These are phyloP conservation scores for Daktulosphaira vitifoliae DNA, from an alignment of 1,140 invertebrate genomes.

Conservation along the genomic window DNA sequence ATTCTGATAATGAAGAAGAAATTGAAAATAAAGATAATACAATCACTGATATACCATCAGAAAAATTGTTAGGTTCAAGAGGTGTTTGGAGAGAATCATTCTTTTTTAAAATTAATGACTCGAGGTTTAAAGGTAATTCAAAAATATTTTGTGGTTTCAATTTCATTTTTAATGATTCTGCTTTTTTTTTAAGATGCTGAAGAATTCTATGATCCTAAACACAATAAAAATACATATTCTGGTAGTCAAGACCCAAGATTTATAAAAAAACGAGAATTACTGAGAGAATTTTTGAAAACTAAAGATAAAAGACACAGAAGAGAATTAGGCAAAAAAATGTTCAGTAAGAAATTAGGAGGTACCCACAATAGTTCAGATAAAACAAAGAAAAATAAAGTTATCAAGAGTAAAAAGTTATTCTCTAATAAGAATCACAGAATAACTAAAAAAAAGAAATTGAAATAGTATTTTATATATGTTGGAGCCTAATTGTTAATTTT, in stretches of 20 bases:
- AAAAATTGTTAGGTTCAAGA: constrained; percentile 13
- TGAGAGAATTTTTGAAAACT: constrained; percentile 20
- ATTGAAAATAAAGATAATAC: background rate
- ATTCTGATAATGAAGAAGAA: constrained; percentile 3
- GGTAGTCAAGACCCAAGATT: constrained; percentile 27
- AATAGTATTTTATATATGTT: too few relatives aligned
- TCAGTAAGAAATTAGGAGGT: constrained; percentile 20
- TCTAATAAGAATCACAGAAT: too few relatives aligned
- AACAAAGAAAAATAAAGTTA: background rate
- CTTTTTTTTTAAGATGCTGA: constrained; percentile 15
- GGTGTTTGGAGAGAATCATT: constrained; percentile 19
- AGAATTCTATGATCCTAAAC: constrained; percentile 26
- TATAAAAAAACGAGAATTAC: constrained; percentile 1
- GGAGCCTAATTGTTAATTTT: too few relatives aligned
- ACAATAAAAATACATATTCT: background rate
- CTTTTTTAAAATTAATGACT: constrained; percentile 23
- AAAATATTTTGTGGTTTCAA: background rate
- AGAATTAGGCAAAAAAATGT: constrained; percentile 4
- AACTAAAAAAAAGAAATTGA: too few relatives aligned
- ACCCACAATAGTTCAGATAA: background rate
- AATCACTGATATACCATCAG: background rate
- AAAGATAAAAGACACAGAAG: constrained; percentile 23
- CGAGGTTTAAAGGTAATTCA: constrained; percentile 20
- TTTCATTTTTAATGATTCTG: too few relatives aligned
- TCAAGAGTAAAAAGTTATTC: background rate